phyloP scores from a whole-genome alignment of 2,113 vertebrate genomes.

The Corvus moneduloides region DNA sequence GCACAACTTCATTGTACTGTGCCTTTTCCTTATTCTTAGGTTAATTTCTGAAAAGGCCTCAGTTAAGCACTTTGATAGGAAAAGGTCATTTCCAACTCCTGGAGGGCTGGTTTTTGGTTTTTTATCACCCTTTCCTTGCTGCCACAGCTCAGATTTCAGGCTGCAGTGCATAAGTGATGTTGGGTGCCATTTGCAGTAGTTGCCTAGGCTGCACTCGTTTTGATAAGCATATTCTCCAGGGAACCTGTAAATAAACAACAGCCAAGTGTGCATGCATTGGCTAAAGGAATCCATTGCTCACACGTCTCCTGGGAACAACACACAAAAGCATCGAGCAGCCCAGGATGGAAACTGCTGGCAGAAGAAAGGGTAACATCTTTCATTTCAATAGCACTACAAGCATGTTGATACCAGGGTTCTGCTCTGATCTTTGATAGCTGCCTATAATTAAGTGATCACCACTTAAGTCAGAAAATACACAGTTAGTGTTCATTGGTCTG shows the following conservation, averaged over 20 bases:
- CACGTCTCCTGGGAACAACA: neutral
- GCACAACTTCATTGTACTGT: neutral
- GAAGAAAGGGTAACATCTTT: conserved; percentile 3
- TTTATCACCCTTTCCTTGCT: neutral
- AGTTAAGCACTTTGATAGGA: neutral
- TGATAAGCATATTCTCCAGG: neutral
- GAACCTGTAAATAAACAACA: neutral
- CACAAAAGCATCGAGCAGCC: neutral
- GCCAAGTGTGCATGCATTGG: neutral
- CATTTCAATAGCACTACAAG: neutral
- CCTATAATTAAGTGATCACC: conserved; percentile 28
- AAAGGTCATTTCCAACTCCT: neutral
- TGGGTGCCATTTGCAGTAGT: neutral
- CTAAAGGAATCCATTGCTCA: conserved; percentile 21
- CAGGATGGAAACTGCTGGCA: neutral
- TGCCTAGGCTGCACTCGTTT: neutral
- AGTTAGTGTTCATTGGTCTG: neutral
- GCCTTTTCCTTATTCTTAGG: neutral
- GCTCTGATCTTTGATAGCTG: conserved; percentile 4
- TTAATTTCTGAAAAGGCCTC: neutral
- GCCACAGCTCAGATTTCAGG: neutral
- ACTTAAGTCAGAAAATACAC: neutral
- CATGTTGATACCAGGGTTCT: neutral
- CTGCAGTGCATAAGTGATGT: neutral
- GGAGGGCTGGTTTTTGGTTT: neutral